phyloP scores from a whole-genome alignment of 2,113 vertebrate genomes.

The Fukomys damarensis region DNA sequence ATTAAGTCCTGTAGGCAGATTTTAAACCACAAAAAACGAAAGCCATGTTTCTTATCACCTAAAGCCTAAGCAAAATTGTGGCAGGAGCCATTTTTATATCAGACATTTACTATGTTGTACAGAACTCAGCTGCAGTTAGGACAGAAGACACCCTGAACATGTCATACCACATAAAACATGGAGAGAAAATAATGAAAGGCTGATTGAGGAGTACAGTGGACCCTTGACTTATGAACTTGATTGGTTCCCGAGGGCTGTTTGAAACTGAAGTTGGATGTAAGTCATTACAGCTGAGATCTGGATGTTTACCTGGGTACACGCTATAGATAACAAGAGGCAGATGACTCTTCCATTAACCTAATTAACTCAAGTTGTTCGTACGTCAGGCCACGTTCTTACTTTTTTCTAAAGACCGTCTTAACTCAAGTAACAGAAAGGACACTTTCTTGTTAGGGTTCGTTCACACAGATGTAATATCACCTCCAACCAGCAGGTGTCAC shows the following conservation, averaged over 20 bases:
- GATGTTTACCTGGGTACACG: no score
- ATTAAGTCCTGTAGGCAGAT: background rate
- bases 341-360: no score
- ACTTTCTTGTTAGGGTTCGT: background rate
- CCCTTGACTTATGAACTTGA: no score
- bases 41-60: background rate
- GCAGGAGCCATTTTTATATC: background rate
- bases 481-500: slow-evolving; percentile 28
- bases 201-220: background rate
- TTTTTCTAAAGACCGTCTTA: background rate
- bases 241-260: no score
- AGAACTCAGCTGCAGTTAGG: background rate
- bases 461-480: background rate
- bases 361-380: no score
- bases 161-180: background rate
- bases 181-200: background rate
- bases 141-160: background rate
- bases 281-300: no score
- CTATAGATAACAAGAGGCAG: no score
- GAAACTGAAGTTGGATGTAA: no score
- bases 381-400: no score
- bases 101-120: background rate
- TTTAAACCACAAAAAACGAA: background rate
- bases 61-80: background rate
- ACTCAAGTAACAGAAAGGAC: background rate